Conservation (phyloP, 1,140 invertebrate species). For the Nomia melanderi region DNA sequence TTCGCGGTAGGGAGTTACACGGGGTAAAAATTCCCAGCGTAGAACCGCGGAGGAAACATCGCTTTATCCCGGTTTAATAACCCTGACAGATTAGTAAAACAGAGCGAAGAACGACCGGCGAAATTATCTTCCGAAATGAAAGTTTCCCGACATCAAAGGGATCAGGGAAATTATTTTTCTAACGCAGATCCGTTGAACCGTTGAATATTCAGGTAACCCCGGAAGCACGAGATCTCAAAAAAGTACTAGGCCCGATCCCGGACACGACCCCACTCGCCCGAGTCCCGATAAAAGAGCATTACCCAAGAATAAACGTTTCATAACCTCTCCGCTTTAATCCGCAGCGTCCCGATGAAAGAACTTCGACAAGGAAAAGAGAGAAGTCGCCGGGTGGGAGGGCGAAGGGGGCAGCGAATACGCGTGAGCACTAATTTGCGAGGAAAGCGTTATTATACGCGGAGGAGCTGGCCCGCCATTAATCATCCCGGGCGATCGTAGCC, state of each 20-base stretch:
- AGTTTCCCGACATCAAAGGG: neutral
- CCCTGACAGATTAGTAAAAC: too few relatives aligned
- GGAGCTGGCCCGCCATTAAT: slow-evolving; percentile 68
- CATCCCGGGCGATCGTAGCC: slow-evolving; percentile 69
- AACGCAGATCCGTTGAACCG: neutral
- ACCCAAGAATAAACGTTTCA: slow-evolving; percentile 16
- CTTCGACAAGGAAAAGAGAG: slow-evolving; percentile 55
- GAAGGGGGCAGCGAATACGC: slow-evolving; percentile 55
- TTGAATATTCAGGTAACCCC: neutral
- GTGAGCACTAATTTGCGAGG: slow-evolving; percentile 72
- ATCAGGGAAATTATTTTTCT: slow-evolving; percentile 8
- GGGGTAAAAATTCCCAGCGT: too few relatives aligned
- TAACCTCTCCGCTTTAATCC: slow-evolving; percentile 4
- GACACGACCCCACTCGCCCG: neutral
- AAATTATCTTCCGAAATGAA: neutral
- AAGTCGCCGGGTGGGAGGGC: neutral
- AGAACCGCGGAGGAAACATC: neutral
- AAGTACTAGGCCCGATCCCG: too few relatives aligned
- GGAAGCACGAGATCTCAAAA: slow-evolving; percentile 6
- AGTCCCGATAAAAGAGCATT: neutral
- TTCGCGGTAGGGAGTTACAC: too few relatives aligned
- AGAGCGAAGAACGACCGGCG: neutral
- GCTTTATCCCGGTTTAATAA: slow-evolving; percentile 5
- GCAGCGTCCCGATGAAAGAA: slow-evolving; percentile 38
- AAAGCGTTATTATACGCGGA: slow-evolving; percentile 71